Conservation (phyloP, 1,140 invertebrate species). For the Asobara japonica region DNA sequence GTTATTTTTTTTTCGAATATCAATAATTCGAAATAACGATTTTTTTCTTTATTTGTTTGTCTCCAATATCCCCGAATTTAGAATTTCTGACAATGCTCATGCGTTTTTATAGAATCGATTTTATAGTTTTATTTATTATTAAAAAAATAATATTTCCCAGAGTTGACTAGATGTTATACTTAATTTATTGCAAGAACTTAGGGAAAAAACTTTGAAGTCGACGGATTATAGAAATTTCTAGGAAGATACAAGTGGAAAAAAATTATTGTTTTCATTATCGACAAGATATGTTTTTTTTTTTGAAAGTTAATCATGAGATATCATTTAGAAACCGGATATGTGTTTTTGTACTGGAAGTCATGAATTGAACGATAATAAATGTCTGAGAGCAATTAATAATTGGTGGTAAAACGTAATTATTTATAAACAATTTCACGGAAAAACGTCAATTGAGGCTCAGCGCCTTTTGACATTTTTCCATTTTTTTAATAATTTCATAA, state of each 20-base stretch:
- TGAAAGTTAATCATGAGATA: not conserved
- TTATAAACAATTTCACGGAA: too few species aligned
- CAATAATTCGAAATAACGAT: slow-evolving; percentile 5
- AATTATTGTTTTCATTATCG: not conserved
- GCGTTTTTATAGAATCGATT: not conserved
- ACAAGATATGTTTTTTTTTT: too few species aligned
- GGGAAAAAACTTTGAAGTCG: not conserved
- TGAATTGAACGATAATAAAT: too few species aligned
- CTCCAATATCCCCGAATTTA: not conserved
- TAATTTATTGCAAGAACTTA: not conserved
- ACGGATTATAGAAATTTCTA: not conserved
- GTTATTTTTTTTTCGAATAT: not conserved
- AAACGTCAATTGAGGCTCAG: too few species aligned
- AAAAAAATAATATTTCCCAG: slow-evolving; percentile 14
- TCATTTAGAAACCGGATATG: too few species aligned
- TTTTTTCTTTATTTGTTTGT: slow-evolving; percentile 23
- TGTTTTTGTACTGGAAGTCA: too few species aligned
- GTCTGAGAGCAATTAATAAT: not conserved
- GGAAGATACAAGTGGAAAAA: not conserved
- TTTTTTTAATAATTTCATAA: too few species aligned
- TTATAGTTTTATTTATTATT: slow-evolving; percentile 4
- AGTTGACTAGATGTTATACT: not conserved
- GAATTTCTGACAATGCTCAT: not conserved
- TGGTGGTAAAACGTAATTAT: too few species aligned
- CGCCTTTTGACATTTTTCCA: too few species aligned